phyloP scores from a whole-genome alignment of 2,888 invertebrate genomes.

The Neuroscelio doddi region DNA sequence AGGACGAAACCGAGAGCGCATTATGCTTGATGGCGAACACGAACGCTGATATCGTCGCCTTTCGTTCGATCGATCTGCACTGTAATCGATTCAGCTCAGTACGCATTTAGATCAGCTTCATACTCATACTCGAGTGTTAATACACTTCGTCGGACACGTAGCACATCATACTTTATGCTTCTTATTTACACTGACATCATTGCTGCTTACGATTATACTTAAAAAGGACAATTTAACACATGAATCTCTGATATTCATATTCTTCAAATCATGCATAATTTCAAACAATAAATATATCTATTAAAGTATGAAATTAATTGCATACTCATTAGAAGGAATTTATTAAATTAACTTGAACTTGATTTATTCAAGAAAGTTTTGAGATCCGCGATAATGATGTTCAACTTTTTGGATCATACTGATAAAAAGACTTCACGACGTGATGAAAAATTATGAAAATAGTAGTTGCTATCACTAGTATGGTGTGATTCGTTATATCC shows the following conservation, averaged over 20 bases:
- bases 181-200: constrained; percentile 1
- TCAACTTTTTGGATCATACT: not conserved
- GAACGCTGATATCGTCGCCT: constrained; percentile 49
- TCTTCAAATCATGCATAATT: no score
- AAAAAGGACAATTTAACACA: no score
- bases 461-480: constrained; percentile 15
- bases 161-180: constrained; percentile 16
- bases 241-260: no score
- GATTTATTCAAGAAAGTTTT: not conserved
- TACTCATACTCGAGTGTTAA: constrained; percentile 25
- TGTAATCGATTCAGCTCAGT: constrained; percentile 32
- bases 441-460: constrained; percentile 32
- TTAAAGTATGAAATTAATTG: no score
- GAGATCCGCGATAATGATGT: not conserved
- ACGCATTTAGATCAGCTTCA: constrained; percentile 25
- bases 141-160: constrained; percentile 18
- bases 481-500: constrained; percentile 26
- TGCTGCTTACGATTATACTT: not conserved
- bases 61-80: constrained; percentile 50
- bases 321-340: no score
- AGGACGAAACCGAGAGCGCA: constrained; percentile 37
- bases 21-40: constrained; percentile 43
- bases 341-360: not conserved
- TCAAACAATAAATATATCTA: no score
- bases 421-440: constrained; percentile 1